These are phyloP conservation scores for Alloplasta piceator DNA, from an alignment of 2,888 invertebrate species.

Conservation along the genomic window DNA sequence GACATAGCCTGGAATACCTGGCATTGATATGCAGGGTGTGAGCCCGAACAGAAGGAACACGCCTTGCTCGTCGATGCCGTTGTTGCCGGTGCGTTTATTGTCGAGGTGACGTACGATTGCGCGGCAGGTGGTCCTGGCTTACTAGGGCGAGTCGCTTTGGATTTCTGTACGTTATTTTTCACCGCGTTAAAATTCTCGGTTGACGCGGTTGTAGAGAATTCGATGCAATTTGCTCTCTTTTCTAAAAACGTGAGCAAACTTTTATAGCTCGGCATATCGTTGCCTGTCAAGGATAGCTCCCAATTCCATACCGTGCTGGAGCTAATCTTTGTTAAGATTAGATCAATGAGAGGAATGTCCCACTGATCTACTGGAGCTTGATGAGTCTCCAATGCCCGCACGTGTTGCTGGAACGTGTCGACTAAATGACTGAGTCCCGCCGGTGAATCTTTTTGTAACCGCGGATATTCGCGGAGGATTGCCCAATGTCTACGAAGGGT, in stretches of 20 bases:
- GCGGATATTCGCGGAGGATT: slow-evolving; percentile 9
- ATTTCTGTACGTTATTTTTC: background rate
- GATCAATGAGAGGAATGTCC: background rate
- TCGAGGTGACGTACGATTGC: background rate
- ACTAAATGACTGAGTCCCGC: background rate
- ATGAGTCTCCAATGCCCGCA: background rate
- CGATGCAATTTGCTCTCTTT: slow-evolving; percentile 32
- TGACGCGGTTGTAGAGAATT: background rate
- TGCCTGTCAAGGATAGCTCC: slow-evolving; percentile 22
- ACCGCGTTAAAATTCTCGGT: background rate
- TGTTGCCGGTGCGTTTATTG: background rate
- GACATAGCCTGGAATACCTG: background rate
- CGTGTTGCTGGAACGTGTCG: background rate
- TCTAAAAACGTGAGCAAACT: slow-evolving; percentile 28
- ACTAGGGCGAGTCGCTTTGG: background rate
- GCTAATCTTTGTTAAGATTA: slow-evolving; percentile 24
- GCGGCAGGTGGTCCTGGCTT: background rate
- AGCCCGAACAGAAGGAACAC: background rate
- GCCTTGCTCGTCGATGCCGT: background rate
- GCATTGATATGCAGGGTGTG: slow-evolving; percentile 3
- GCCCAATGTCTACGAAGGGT: slow-evolving; percentile 15
- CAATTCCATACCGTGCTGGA: slow-evolving; percentile 36
- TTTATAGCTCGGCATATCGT: slow-evolving; percentile 26
- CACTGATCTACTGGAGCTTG: background rate
- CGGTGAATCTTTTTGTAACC: slow-evolving; percentile 31